Evolutionary conservation across 2,797 vertebrate species (phyloP).

Genomic region (Acridotheres tristis): DNA sequence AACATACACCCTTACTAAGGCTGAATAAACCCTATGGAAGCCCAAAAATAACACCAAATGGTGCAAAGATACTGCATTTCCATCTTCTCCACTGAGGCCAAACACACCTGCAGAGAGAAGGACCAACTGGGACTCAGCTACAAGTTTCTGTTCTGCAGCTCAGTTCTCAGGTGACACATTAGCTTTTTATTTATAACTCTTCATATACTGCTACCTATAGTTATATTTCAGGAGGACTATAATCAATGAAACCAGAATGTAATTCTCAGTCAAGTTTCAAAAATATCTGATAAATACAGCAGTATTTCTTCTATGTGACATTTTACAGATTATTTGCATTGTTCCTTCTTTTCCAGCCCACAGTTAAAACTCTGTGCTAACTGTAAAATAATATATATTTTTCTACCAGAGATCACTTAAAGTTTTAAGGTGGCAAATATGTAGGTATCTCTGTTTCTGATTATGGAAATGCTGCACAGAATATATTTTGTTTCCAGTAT

Average conservation of each 20-base stretch:
- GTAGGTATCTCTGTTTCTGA: background rate
- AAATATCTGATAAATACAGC: background rate
- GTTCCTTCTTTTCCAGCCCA: background rate
- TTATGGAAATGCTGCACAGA: background rate
- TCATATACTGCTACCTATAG: background rate
- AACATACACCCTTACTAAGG: background rate
- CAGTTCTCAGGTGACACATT: background rate
- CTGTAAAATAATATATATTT: background rate
- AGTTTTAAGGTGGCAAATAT: background rate
- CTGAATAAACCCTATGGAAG: background rate
- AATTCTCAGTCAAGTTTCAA: background rate
- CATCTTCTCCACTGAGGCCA: background rate
- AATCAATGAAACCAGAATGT: background rate
- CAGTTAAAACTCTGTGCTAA: background rate
- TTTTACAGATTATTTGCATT: background rate
- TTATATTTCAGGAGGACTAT: background rate
- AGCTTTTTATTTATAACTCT: background rate
- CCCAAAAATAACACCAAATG: background rate
- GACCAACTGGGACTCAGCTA: background rate
- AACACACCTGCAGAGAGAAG: background rate
- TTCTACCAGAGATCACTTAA: background rate
- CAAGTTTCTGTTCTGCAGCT: background rate
- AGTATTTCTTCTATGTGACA: background rate
- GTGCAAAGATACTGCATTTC: background rate
- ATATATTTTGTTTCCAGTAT: background rate